Percentiles rank a stretch among this genome's conserved stretches.
Evolutionary conservation across 2,113 vertebrate species (phyloP).

Genomic region (Cyphomyrus plagiostoma): DNA sequence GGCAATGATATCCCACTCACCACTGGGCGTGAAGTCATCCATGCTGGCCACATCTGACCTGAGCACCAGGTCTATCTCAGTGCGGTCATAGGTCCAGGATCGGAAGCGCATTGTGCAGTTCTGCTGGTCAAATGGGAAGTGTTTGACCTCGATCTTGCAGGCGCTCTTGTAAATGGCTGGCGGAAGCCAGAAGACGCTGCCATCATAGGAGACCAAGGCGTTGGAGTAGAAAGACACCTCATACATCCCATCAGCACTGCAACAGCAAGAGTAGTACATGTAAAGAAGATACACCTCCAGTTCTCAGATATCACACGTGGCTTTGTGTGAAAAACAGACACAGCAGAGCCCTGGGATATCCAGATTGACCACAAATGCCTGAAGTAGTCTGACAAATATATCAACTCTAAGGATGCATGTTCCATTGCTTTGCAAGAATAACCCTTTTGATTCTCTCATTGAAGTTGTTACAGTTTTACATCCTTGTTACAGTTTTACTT

Average conservation of each 20-base stretch:
- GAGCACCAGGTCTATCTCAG: slow-evolving; percentile 67
- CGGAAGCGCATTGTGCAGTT: slow-evolving; percentile 74
- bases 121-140: slow-evolving; percentile 75
- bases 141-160: slow-evolving; percentile 70
- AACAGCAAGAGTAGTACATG: background rate
- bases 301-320: background rate
- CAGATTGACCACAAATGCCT: background rate
- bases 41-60: slow-evolving; percentile 65
- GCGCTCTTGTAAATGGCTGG: slow-evolving; percentile 75
- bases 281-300: background rate
- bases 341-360: background rate
- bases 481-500: too few relatives aligned
- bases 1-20: slow-evolving; percentile 69
- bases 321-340: background rate
- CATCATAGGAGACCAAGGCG: slow-evolving; percentile 65
- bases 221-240: slow-evolving; percentile 79
- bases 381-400: background rate
- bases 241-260: slow-evolving; percentile 68
- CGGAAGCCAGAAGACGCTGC: slow-evolving; percentile 73
- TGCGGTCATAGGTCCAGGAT: slow-evolving; percentile 70
- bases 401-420: background rate
- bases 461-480: background rate
- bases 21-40: slow-evolving; percentile 70
- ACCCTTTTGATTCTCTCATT: background rate
- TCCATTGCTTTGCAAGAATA: background rate